Conservation (phyloP, 2,113 vertebrate species). For the Amblyornis subalaris region DNA sequence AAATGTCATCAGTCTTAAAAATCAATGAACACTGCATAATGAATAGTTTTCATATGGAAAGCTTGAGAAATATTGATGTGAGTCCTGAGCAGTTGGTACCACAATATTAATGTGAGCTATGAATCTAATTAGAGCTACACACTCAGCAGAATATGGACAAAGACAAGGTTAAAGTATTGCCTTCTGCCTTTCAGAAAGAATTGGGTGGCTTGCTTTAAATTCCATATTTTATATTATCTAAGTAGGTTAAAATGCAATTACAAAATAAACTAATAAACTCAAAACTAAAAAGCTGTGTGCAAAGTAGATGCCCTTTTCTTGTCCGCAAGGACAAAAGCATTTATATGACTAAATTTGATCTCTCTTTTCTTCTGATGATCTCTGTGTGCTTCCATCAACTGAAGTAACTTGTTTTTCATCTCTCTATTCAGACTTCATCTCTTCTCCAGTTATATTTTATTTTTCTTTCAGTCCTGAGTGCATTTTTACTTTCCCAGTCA, state of each 20-base stretch:
- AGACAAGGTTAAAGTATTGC: conserved; percentile 1
- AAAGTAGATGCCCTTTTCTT: not conserved
- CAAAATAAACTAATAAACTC: not conserved
- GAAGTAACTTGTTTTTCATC: not conserved
- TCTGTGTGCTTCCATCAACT: not conserved
- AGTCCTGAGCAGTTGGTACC: not conserved
- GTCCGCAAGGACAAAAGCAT: not conserved
- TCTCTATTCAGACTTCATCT: not conserved
- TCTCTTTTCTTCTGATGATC: not conserved
- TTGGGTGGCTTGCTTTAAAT: not conserved
- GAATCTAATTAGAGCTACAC: conserved; percentile 19
- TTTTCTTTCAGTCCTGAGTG: not conserved
- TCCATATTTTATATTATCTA: not conserved
- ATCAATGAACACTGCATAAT: conserved; percentile 37
- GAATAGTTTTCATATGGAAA: conserved; percentile 24
- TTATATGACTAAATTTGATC: not conserved
- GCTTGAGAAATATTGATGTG: conserved; percentile 8
- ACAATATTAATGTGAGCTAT: not conserved
- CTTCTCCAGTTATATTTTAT: not conserved
- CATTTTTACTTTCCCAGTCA: not conserved
- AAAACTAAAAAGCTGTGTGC: not conserved
- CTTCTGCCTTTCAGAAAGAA: not conserved
- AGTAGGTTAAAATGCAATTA: not conserved
- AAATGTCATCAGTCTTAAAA: conserved; percentile 21
- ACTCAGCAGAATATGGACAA: conserved; percentile 4